A percentile compares a stretch with the other conserved stretches of the same genome.
Conservation (phyloP, 1,140 invertebrate genomes). For the Drosophila auraria region DNA sequence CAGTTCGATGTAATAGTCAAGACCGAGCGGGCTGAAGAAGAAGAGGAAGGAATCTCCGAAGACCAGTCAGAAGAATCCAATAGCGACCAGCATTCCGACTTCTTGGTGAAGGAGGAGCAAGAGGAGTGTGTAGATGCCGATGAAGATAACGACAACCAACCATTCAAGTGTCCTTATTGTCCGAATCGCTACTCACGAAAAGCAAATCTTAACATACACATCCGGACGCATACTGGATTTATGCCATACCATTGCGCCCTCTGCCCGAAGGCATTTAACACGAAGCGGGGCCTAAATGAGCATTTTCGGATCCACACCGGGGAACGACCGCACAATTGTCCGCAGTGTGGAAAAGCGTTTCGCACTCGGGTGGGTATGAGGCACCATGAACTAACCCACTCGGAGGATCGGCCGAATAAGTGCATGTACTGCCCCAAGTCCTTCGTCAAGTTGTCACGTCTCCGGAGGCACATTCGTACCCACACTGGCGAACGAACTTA, state of each 20-base stretch:
- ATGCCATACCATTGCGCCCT: not conserved
- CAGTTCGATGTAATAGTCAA: not conserved
- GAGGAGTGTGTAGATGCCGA: not conserved
- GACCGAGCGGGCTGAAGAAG: not conserved
- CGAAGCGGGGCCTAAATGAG: not conserved
- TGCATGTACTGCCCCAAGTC: not conserved
- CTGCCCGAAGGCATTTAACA: not conserved
- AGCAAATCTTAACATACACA: not conserved
- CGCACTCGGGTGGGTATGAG: not conserved
- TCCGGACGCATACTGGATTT: slow-evolving; percentile 1
- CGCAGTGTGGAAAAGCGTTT: not conserved
- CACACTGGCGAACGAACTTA: not conserved
- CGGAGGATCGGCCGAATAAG: slow-evolving; percentile 1
- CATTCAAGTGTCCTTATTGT: not conserved
- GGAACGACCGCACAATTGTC: slow-evolving; percentile 5
- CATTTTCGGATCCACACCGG: slow-evolving; percentile 3
- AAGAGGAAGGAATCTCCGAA: not conserved
- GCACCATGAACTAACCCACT: slow-evolving; percentile 1
- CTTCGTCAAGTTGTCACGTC: not conserved
- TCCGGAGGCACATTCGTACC: not conserved
- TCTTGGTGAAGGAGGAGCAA: not conserved
- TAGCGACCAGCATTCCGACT: not conserved
- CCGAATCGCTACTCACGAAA: not conserved
- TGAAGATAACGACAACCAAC: not conserved
- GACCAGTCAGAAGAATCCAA: not conserved